These are phyloP conservation scores for Drosophila repleta DNA, from an alignment of 1,140 invertebrate genomes.

Conservation along the genomic window DNA sequence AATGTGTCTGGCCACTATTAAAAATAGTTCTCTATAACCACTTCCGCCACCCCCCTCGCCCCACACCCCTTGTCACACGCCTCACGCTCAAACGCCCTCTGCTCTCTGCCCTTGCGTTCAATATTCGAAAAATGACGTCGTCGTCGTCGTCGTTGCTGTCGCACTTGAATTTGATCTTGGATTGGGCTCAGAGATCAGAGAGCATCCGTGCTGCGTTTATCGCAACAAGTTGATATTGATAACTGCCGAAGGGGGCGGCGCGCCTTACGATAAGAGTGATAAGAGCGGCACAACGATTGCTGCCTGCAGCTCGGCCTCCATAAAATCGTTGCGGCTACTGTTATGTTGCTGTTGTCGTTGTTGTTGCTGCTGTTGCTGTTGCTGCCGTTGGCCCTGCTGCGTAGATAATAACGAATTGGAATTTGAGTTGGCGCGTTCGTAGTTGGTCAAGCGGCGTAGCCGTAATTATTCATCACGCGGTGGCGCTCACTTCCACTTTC, in stretches of 20 bases:
- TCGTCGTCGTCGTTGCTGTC: slow-evolving; percentile 1
- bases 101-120: slow-evolving; percentile 25
- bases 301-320: slow-evolving; percentile 27
- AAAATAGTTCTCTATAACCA: slow-evolving; percentile 52
- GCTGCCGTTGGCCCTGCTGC: slow-evolving; percentile 21
- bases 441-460: slow-evolving; percentile 25
- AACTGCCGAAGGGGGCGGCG: slow-evolving; percentile 31
- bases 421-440: slow-evolving; percentile 35
- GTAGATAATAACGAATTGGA: slow-evolving; percentile 34
- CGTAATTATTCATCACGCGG: slow-evolving; percentile 33
- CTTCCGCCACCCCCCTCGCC: slow-evolving; percentile 48
- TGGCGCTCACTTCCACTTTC: slow-evolving; percentile 36
- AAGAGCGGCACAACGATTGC: slow-evolving; percentile 36
- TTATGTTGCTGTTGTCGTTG: not conserved
- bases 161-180: slow-evolving; percentile 17
- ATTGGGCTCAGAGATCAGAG: slow-evolving; percentile 8
- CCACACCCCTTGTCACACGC: slow-evolving; percentile 6
- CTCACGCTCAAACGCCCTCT: slow-evolving; percentile 13
- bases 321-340: slow-evolving; percentile 29
- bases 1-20: slow-evolving; percentile 24
- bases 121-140: slow-evolving; percentile 17
- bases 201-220: slow-evolving; percentile 30
- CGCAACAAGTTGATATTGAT: slow-evolving; percentile 62
- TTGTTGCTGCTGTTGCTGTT: slow-evolving; percentile 4
- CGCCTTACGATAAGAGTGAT: slow-evolving; percentile 36